phyloP scores from a whole-genome alignment of 2,113 vertebrate genomes.

The Sceloporus undulatus region DNA sequence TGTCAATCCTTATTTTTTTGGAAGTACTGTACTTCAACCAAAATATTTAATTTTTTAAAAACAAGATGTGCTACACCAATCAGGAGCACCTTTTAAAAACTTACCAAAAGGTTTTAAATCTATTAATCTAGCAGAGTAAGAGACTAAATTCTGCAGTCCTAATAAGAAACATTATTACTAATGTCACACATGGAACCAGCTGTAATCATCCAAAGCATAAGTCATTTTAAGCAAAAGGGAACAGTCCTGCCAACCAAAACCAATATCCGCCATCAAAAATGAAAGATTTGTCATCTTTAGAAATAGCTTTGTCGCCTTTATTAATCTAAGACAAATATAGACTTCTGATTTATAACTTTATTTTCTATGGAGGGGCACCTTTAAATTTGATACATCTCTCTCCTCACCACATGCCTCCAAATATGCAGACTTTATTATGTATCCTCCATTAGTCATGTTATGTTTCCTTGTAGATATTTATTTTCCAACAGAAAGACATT shows the following conservation, averaged over 20 bases:
- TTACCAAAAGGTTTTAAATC: neutral
- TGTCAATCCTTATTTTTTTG: neutral
- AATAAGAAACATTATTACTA: neutral
- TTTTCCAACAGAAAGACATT: neutral
- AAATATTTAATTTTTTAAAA: neutral
- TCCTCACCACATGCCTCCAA: neutral
- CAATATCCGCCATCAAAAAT: neutral
- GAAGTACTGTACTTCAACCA: neutral
- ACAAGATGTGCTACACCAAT: neutral
- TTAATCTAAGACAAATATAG: neutral
- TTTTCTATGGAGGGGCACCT: neutral
- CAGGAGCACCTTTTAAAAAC: neutral
- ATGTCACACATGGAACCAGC: neutral
- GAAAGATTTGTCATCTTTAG: slow-evolving; percentile 1
- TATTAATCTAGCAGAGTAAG: neutral
- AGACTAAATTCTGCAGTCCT: neutral
- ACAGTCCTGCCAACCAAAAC: neutral
- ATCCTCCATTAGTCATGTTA: neutral
- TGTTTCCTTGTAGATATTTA: neutral
- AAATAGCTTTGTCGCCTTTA: neutral
- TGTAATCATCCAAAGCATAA: neutral
- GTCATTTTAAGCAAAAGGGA: slow-evolving; percentile 5
- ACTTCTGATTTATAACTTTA: slow-evolving; percentile 32
- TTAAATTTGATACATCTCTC: neutral
- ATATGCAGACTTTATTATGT: neutral